These are phyloP conservation scores for Pyrocephalus nanus DNA, from an alignment of 2,797 vertebrate species.

Conservation along the genomic window DNA sequence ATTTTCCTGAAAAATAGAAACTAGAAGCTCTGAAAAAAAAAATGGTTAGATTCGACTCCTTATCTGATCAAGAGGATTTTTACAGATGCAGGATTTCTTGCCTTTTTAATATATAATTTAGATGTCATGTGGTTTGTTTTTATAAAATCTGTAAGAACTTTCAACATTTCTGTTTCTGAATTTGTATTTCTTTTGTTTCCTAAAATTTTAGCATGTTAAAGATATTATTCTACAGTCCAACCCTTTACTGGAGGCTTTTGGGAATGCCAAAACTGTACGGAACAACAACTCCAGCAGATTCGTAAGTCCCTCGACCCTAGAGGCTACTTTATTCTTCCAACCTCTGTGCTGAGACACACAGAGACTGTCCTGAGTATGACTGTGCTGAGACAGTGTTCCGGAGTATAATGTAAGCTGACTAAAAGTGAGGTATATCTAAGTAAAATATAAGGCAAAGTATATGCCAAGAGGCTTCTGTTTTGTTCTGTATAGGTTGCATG, in stretches of 20 bases:
- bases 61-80: neutral
- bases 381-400: neutral
- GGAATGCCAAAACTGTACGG: conserved; percentile 95
- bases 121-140: neutral
- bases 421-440: neutral
- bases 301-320: conserved; percentile 75
- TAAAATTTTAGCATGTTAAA: conserved; percentile 89
- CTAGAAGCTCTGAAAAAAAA: neutral
- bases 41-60: neutral
- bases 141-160: neutral
- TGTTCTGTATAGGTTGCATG: neutral
- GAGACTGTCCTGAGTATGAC: neutral
- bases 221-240: conserved; percentile 99
- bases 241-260: conserved; percentile 95
- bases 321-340: neutral
- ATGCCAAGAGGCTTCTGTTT: neutral
- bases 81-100: neutral
- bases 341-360: neutral
- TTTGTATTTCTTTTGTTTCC: neutral
- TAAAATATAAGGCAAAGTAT: neutral
- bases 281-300: conserved; percentile 99
- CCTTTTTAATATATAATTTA: neutral
- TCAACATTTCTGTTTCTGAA: neutral
- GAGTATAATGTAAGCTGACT: neutral
- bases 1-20: neutral